Percentiles rank a stretch among this genome's conserved stretches.
Evolutionary conservation across 2,113 vertebrate species (phyloP).

Genomic region (Ochotona curzoniae): DNA sequence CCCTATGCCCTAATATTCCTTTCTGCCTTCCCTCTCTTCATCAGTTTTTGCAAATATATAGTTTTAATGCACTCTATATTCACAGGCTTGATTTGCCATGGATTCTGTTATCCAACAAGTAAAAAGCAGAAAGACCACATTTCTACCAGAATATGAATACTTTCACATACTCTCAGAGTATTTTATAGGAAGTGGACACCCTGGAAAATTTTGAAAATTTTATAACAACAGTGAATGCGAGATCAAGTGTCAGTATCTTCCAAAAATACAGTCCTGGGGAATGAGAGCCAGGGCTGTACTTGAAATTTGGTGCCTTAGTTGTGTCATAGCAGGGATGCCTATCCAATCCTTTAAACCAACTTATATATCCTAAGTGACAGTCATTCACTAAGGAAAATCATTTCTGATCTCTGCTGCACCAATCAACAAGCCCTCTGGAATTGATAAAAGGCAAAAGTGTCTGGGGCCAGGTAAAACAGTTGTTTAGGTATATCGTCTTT

Average conservation of each 20-base stretch:
- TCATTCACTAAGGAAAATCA: background rate
- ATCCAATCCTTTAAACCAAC: background rate
- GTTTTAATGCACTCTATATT: too few relatives aligned
- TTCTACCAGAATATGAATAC: too few relatives aligned
- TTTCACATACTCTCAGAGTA: background rate
- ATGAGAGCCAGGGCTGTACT: background rate
- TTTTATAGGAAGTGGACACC: constrained; percentile 43
- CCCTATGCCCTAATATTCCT: too few relatives aligned
- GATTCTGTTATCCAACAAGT: too few relatives aligned
- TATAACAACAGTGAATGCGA: background rate
- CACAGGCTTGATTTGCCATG: too few relatives aligned
- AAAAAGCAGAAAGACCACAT: too few relatives aligned
- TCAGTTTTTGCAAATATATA: too few relatives aligned
- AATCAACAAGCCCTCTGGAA: background rate
- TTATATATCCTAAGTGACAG: background rate
- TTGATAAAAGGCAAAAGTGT: background rate
- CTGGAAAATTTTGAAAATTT: constrained; percentile 1
- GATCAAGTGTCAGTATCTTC: background rate
- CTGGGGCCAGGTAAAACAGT: background rate
- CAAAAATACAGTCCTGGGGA: background rate
- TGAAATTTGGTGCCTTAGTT: background rate
- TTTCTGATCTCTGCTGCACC: background rate
- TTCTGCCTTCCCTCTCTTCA: too few relatives aligned
- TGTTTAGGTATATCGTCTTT: background rate
- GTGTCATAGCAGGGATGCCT: background rate